Conservation (phyloP, 2,888 invertebrate species). For the Poecilus cupreus region DNA sequence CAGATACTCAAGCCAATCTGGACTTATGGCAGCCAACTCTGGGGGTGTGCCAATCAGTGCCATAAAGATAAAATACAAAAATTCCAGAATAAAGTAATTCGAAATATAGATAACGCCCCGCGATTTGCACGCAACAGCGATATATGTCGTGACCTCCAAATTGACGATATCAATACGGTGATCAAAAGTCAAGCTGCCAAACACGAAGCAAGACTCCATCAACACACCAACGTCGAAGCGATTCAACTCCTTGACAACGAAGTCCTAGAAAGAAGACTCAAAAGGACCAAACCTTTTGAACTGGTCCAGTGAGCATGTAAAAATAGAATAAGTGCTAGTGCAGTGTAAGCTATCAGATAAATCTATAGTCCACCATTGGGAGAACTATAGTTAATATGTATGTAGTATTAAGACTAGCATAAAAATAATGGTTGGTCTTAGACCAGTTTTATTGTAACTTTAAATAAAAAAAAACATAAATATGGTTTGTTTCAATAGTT, state of each 20-base stretch:
- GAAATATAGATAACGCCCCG: conserved; percentile 55
- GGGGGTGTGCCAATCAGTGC: conserved; percentile 48
- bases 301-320: neutral
- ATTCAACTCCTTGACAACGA: conserved; percentile 51
- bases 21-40: too few relatives aligned
- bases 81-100: conserved; percentile 60
- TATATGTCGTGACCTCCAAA: too few relatives aligned
- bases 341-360: neutral
- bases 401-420: too few relatives aligned
- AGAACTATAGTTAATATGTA: too few relatives aligned
- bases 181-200: conserved; percentile 42
- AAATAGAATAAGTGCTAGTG: too few relatives aligned
- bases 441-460: too few relatives aligned
- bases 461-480: too few relatives aligned
- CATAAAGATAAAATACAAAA: conserved; percentile 50
- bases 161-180: conserved; percentile 7
- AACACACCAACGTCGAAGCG: conserved; percentile 21
- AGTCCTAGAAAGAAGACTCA: neutral
- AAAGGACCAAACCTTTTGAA: neutral
- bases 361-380: too few relatives aligned
- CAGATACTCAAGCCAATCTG: too few relatives aligned
- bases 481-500: too few relatives aligned
- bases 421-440: too few relatives aligned
- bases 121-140: conserved; percentile 54
- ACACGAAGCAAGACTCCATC: conserved; percentile 40